phyloP scores from a whole-genome alignment of 2,113 vertebrate species.

The Cervus canadensis region DNA sequence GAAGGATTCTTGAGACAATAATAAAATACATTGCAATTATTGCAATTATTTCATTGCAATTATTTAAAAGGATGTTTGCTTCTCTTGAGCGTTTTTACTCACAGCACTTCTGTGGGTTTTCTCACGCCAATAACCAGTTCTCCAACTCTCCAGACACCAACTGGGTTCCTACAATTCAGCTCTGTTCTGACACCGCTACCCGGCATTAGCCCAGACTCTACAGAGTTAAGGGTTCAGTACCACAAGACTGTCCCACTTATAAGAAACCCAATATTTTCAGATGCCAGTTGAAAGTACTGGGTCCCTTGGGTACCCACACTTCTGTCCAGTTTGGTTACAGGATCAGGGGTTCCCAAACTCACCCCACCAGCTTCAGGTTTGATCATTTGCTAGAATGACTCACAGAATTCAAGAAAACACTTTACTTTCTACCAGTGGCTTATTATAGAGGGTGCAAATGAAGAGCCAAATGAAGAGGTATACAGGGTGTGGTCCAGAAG shows the following conservation, averaged over 20 bases:
- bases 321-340: neutral
- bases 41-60: neutral
- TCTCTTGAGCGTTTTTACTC: neutral
- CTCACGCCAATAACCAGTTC: neutral
- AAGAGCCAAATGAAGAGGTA: neutral
- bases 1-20: neutral
- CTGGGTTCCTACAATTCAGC: neutral
- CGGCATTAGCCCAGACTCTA: neutral
- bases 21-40: neutral
- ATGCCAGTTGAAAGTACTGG: neutral
- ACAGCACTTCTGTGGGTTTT: neutral
- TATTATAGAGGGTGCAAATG: neutral
- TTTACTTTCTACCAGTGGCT: neutral
- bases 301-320: neutral
- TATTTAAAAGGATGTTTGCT: neutral
- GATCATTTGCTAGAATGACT: neutral
- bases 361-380: neutral
- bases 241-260: neutral
- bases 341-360: neutral
- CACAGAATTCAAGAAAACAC: neutral
- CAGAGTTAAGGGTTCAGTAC: neutral
- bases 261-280: neutral
- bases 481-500: neutral
- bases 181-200: neutral
- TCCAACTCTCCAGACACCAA: neutral